Base-by-base conservation (phyloP, 2,113 vertebrate genomes). In the Arothron firmamentum region DNA sequence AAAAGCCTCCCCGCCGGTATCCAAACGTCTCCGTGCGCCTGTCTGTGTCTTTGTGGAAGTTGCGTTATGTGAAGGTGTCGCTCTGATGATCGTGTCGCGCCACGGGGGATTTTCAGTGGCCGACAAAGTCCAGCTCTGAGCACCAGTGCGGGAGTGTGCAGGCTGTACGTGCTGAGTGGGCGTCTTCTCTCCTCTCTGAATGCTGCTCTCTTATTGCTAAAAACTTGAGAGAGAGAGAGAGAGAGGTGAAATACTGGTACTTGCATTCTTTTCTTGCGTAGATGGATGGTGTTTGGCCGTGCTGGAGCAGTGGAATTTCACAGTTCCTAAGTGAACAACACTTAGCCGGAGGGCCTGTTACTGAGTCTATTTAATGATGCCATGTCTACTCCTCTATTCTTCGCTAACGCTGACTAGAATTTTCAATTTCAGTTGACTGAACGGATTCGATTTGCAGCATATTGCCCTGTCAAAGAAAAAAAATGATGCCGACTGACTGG, bases 341-440 rank as follows among this genome's bases (percentile, higher is more conserved):
- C 46, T 42, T 25, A n/a, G 38, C 63, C 34, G 14, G n/a, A 68
- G 43, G 68, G 56, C 65, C 62, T 59, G 42, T 20, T 31, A 51
- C 57, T 49, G 74, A 64, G 54, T 59, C 17, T 52, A 71, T 70
- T 74, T 65, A 76, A 58, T 66, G 55, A 72, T 69, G 52, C 52
- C 38, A 52, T 46, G 17, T 55, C 63, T 59, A 46, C 38, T 55
- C 34, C 49, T 54, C 15, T 17, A 13, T 65, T 67, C 54, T 59
- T 59, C n/a, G 46, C 59, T 50, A 41, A 47, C 15, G 51, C 13
- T 18, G 17, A 73, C 41, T 20, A 25, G 9, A 49, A 50, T 62
- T 78, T 62, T 57, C 59, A 65, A 56, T 61, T 72, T 58, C 25
- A 69, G 17, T 50, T 66, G 38, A 78, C 38, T 70, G 62, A 79